These are phyloP conservation scores for western clawed frog (Xenopus tropicalis) DNA, from an alignment of 2,113 vertebrate genomes.

Conservation along the genomic window UCB_Xtro_10.0 CM004445.2:128676001-128676500, in stretches of 20 bases:
- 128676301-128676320: slow-evolving; percentile 16
- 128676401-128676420: slow-evolving; percentile 48
- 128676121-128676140: background rate
- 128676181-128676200: background rate
- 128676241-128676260: slow-evolving; percentile 49
- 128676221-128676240: slow-evolving; percentile 40
- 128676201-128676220: background rate
- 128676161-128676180: slow-evolving; percentile 9
- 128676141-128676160: slow-evolving; percentile 24
- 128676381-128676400: slow-evolving; percentile 49
- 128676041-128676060: background rate
- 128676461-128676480: slow-evolving; percentile 49
- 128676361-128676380: slow-evolving; percentile 50
- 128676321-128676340: slow-evolving; percentile 44
- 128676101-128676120: background rate
- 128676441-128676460: slow-evolving; percentile 51
- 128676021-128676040: background rate
- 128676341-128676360: slow-evolving; percentile 54
- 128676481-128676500: slow-evolving; percentile 57
- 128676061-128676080: background rate
- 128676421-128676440: slow-evolving; percentile 33
- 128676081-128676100: background rate
- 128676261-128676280: slow-evolving; percentile 48
- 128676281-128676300: slow-evolving; percentile 37
- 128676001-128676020: slow-evolving; percentile 10